Base-by-base conservation (phyloP, 2,888 invertebrate species). In the Rhopalosiphum nymphaeae region DNA sequence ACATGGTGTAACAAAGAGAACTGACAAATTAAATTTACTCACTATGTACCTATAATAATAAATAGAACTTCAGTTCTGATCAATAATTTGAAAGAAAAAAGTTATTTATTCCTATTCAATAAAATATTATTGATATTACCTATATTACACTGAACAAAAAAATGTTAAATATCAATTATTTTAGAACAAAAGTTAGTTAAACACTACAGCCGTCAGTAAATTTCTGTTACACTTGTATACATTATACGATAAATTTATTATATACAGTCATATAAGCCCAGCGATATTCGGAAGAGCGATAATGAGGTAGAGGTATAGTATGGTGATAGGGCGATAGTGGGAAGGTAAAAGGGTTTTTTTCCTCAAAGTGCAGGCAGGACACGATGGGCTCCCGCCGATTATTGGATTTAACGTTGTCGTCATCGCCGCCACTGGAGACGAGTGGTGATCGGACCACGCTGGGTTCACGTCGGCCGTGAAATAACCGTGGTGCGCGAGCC, bases 401-500 rank as follows among this genome's bases (percentile, higher is more conserved):
- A 92, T 92, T 87, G 87, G 87, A 92, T 92, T 92, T 87, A 57
- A 91, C 91, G 16, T 84, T 42, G 86, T 46, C 85, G 91, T 3
- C 29, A 44, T 10, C 91, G 90, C 49, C 67, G 53, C 88, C 88
- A 67, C 67, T 78, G 88, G 92, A 89, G 92, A 92, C 88, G 88
- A 67, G 85, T 44, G 53, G 67, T 53, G 88, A 92, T 92, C 92
- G 92, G 78, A 29, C 53, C 88, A 93, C 88, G 92, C 92, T 88
- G 88, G 56, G 92, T 93, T 93, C 92, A 44, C 78, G 88, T 93
- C 88, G 53, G 78, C 92, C 92, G 88, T 93, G 92, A 93, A 93
- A 93, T 89, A 56, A 93, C 78, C n/a, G 92, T 3, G 57, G 36
- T 16, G 44, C 86, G 86, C 91, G 49, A 36, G 67, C 26, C 29